Base-by-base conservation (phyloP, 2,888 invertebrate genomes). In the Ephialtes manifestator region DNA sequence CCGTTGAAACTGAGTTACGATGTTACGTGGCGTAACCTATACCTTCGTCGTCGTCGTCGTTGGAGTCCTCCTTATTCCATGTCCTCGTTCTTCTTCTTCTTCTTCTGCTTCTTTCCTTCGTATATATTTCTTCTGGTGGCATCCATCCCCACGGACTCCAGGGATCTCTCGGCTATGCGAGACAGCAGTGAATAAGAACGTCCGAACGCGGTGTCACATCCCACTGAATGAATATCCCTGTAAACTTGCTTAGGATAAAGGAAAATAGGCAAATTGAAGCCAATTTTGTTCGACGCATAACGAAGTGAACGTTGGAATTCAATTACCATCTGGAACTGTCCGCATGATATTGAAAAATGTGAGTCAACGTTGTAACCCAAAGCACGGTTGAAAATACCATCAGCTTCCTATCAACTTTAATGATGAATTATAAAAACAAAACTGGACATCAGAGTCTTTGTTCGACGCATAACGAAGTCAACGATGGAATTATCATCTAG, bases 1-100 rank as follows among this genome's bases (percentile, higher is more conserved):
- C 84, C 85, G 79, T 77, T 82, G 89, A 93, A 93, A 93, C 90
- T 92, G 91, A 93, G 91, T 93, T 93, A 93, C 92, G 90, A 87
- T 79, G 87, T 89, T 92, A 92, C 92, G 92, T 92, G 92, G 89
- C 89, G 80, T 72, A 72, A 80, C 79, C 71, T 55, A 71, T 46
- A 71, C 76, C 77, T 68, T 65, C 11, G 60, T 68, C 39, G 35
- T 83, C 60, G 60, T 80, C 87, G 79, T 80, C 79, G 81, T 81
- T 86, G 79, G 68, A 79, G 84, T 82, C 74, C 55, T 63, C 51
- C 84, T 77, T 77, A 80, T 74, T 86, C 79, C 81, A 71, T 60
- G 71, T 39, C 75, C 53, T 70, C 68, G 81, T 81, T 51, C 43
- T 60, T 72, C 48, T 75, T 31, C 13, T 24, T 24, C 65, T 24